A percentile compares a stretch with the other conserved stretches of the same genome.
Conservation (phyloP, 2,888 invertebrate genomes). For the Apamea epomidion region DNA sequence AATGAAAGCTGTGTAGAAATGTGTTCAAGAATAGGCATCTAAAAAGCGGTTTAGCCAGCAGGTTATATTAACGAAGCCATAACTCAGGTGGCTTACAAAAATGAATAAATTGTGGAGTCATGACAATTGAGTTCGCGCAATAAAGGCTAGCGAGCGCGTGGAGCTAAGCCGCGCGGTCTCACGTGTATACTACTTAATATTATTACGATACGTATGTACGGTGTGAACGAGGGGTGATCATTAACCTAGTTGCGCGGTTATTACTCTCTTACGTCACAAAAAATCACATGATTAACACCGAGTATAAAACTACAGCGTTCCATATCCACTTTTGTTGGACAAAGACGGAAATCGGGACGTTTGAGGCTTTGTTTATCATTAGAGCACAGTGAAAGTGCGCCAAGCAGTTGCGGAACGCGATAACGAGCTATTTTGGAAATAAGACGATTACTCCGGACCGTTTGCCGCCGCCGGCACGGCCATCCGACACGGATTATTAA, state of each 20-base stretch:
- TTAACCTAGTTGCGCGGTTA: conserved; percentile 62
- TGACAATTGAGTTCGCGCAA: conserved; percentile 48
- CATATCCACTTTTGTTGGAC: conserved; percentile 24
- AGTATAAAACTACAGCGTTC: conserved; percentile 41
- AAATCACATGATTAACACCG: conserved; percentile 51
- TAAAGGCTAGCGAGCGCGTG: conserved; percentile 15
- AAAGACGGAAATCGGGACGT: conserved; percentile 21
- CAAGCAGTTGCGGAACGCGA: conserved; percentile 56
- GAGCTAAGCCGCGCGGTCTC: conserved; percentile 17
- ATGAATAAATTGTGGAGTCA: conserved; percentile 37
- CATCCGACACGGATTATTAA: conserved; percentile 67
- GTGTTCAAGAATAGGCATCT: neutral
- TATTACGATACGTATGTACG: conserved; percentile 54
- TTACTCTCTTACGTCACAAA: conserved; percentile 58
- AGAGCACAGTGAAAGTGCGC: conserved; percentile 56
- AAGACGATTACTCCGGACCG: conserved; percentile 59
- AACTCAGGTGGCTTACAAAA: conserved; percentile 42
- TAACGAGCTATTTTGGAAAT: conserved; percentile 63
- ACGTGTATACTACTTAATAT: conserved; percentile 50
- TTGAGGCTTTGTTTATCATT: conserved; percentile 41
- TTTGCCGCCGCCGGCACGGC: conserved; percentile 44
- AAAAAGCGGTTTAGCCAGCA: conserved; percentile 18
- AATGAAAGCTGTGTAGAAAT: neutral
- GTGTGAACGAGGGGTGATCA: conserved; percentile 62
- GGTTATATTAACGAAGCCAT: conserved; percentile 28